Base-by-base conservation (phyloP, 2,888 invertebrate species). In the Plagodis dolabraria region DNA sequence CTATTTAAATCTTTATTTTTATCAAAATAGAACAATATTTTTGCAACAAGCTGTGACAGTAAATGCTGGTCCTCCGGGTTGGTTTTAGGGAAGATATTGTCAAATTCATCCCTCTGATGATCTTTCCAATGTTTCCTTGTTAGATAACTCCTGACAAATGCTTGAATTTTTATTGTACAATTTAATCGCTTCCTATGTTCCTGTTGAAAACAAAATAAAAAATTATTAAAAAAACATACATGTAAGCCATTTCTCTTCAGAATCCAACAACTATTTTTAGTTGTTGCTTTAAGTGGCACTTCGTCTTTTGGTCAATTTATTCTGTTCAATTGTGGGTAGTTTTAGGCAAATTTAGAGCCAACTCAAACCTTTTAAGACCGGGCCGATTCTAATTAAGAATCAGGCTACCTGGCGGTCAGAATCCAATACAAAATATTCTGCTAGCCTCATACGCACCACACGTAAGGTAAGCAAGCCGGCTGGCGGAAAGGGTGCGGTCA, bases 101-200 rank as follows among this genome's bases (percentile, higher is more conserved):
- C 97, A 87, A 97, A 98, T 51, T 95, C 92, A 49, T 89, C 86
- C 52, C 98, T 93, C 75, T 96, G 94, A 58, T 89, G 80, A 53
- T 94, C 93, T 82, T 96, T 96, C 64, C 94, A 93, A 44, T 94
- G 93, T 80, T 95, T 95, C 35, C 97, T 93, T 42, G 93, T 92
- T 33, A 97, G 87, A 73, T 96, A 97, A 69, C 97, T 96, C 61
- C 97, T 93, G 7, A 95, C 94, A 83, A 94, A 95, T 0, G 97
- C 96, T 85, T 98, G 98, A 60, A 98, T 95, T 76, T 96, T 95
- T 67, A 97, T 93, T 10, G 97, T 95, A 78, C 97, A 96, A 71
- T 95, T 95, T 38, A 96, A 92, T 74, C 95, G 95, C 73, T 94
- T 93, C 62, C 98, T 94, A 68, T 95, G 94, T 78, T 97, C 95